Conservation (phyloP, 2,888 invertebrate species). For the Sicus ferrugineus region DNA sequence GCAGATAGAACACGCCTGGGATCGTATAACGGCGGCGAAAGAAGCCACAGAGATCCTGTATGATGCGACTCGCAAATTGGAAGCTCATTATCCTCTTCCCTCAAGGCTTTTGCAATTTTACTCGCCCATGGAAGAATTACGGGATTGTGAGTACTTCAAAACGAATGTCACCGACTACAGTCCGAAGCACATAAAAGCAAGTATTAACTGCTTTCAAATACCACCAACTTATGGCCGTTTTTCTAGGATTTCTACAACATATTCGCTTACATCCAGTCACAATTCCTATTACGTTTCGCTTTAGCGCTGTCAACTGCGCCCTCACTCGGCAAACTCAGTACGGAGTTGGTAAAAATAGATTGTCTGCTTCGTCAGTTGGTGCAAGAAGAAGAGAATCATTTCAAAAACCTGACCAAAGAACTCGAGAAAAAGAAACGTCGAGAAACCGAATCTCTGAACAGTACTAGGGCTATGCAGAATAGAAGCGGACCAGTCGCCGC, state of each 20-base stretch:
- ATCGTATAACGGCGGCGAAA: slow-evolving; percentile 62
- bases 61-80: slow-evolving; percentile 61
- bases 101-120: slow-evolving; percentile 54
- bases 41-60: slow-evolving; percentile 61
- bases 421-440: slow-evolving; percentile 54
- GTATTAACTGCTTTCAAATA: too few species aligned
- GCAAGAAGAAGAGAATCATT: slow-evolving; percentile 60
- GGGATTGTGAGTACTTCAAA: slow-evolving; percentile 62
- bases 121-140: slow-evolving; percentile 61
- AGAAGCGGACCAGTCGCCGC: slow-evolving; percentile 56
- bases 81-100: slow-evolving; percentile 54
- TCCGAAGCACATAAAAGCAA: slow-evolving; percentile 61
- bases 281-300: slow-evolving; percentile 61
- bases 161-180: slow-evolving; percentile 61
- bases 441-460: slow-evolving; percentile 54
- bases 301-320: slow-evolving; percentile 57
- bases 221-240: neutral
- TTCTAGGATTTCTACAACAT: slow-evolving; percentile 63
- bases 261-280: slow-evolving; percentile 64
- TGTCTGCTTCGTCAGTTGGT: slow-evolving; percentile 56
- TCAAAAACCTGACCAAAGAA: slow-evolving; percentile 55
- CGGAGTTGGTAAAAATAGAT: slow-evolving; percentile 55
- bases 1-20: slow-evolving; percentile 61
- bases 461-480: slow-evolving; percentile 50
- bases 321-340: slow-evolving; percentile 53